Conservation (phyloP, 2,797 vertebrate genomes). For the Hippopotamyrus pictus region DNA sequence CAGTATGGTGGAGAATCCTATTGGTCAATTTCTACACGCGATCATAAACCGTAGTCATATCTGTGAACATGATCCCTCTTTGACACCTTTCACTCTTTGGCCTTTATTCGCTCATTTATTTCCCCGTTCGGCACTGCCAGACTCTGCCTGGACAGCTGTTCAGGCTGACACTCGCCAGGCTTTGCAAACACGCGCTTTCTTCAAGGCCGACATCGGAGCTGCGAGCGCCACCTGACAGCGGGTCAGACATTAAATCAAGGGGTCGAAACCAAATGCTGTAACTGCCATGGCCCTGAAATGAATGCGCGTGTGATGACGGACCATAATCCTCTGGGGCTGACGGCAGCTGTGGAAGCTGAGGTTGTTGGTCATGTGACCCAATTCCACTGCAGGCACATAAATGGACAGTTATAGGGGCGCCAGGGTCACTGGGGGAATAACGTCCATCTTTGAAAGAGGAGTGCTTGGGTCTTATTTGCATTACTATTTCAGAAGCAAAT, state of each 20-base stretch:
- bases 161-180: not conserved
- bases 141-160: not conserved
- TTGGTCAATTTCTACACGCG: not conserved
- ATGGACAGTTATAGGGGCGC: not conserved
- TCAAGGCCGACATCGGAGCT: not conserved
- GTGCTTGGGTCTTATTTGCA: not conserved
- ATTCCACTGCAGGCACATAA: not conserved
- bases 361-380: not conserved
- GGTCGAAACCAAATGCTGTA: not conserved
- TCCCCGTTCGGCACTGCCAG: not conserved
- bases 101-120: not conserved
- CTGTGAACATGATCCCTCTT: not conserved
- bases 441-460: not conserved
- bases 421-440: not conserved
- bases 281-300: not conserved
- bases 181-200: not conserved
- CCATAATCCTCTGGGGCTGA: not conserved
- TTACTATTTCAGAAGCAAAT: not conserved
- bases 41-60: not conserved
- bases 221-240: not conserved
- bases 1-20: not conserved
- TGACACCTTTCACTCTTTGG: not conserved
- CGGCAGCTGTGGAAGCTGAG: not conserved
- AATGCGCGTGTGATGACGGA: not conserved
- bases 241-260: not conserved